Evolutionary conservation across 2,888 invertebrate genomes (phyloP), one percentile per base, ranked within the genome.

Genomic region (Leucozona laternaria): DNA sequence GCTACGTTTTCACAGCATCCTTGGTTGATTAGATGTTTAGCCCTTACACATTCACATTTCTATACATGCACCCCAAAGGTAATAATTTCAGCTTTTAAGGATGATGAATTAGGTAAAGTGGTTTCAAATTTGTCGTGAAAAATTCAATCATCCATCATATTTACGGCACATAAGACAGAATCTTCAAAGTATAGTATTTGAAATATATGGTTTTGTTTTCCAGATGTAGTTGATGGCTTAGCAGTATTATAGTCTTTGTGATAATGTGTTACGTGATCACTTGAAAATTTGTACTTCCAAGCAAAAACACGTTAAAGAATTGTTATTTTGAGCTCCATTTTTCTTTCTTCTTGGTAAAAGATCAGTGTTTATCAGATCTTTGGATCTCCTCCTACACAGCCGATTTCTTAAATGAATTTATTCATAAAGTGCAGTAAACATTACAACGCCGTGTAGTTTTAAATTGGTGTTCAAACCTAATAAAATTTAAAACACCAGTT

Each of bases 61-160:
- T 20, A 45, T 25, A 28, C 6, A 31, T 31, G 45, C 64, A 28
- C 40, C 60, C 40, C 60, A 60, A 8, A 34, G 50, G 17, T 53
- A 40, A 68, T 53, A 37, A 68, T 68, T 53, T 68, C 15, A 53
- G 50, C 37, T 53, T 53, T 68, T 22, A 22, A 17, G 53, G 53
- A 68, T 66, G 50, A 53, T 68, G 68, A 68, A 37, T 53, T 53
- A 68, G 34, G 34, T 50, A 68, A 50, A 34, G 64, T 64, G 64
- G 45, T 64, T 64, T 64, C 22, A 28, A 64, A 31, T 64, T 64
- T 66, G 48, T 20, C 31, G 53, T 31, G 34, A 53, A 68, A 53
- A 53, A 53, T 25, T 53, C 37, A 68, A 53, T 68, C 37, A 68
- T 68, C 22, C 68, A 68, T 53, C 53, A 68, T 50, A 68, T 28